These are phyloP conservation scores for Erpetoichthys calabaricus DNA, from an alignment of 2,797 vertebrate species.

Conservation along the genomic window DNA sequence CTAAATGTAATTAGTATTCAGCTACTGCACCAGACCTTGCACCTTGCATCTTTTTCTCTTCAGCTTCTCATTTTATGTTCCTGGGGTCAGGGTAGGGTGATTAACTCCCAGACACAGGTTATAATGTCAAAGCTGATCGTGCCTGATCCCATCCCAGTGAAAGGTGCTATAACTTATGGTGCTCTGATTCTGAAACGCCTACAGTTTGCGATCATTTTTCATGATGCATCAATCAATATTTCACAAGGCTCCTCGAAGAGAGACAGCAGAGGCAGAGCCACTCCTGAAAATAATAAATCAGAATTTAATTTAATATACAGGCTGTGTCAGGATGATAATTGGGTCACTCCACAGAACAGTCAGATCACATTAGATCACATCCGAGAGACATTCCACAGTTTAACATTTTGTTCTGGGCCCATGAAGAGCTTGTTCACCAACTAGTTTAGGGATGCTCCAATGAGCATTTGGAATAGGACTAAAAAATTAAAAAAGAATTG, in stretches of 20 bases:
- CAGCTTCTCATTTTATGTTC: neutral
- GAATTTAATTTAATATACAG: neutral
- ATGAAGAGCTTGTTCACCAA: no score
- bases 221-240: conserved; percentile 22
- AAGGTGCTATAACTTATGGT: conserved; percentile 16
- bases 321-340: neutral
- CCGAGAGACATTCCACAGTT: neutral
- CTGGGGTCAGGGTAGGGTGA: neutral
- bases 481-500: no score
- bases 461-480: no score
- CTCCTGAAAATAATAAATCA: conserved; percentile 3
- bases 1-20: neutral
- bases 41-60: neutral
- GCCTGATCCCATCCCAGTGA: conserved; percentile 17
- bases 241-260: conserved; percentile 29
- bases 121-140: conserved; percentile 8
- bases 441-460: no score
- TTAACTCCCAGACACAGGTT: neutral
- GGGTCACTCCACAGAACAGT: neutral
- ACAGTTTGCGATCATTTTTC: conserved; percentile 20
- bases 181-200: conserved; percentile 13
- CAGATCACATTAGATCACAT: neutral
- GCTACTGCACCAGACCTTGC: neutral
- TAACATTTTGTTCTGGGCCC: no score
- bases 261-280: neutral